These are phyloP conservation scores for Ptychodera flava DNA, from an alignment of 35 echinoderm and acorn worm species.

Conservation along the genomic window DNA sequence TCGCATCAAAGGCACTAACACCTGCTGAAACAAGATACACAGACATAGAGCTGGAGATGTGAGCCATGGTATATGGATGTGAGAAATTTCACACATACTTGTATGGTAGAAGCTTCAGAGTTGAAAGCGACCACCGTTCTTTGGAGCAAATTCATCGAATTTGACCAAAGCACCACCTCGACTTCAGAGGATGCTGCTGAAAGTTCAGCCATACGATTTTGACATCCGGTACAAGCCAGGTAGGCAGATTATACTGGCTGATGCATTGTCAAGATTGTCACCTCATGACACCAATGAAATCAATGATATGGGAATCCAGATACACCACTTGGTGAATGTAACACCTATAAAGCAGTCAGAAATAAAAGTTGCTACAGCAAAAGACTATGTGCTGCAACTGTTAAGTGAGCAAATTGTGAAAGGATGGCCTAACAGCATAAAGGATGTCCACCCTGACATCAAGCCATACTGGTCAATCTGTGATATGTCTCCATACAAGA, in stretches of 20 bases:
- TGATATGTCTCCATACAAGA: constrained; percentile 44
- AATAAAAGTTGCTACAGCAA: constrained; percentile 22
- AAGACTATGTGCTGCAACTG: constrained; percentile 11
- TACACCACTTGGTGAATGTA: constrained; percentile 39
- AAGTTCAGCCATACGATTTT: constrained; percentile 35
- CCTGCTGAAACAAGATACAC: constrained; percentile 45
- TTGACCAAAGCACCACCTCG: constrained; percentile 60
- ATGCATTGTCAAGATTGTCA: constrained; percentile 45
- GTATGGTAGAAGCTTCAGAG: constrained; percentile 40
- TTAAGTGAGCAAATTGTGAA: constrained; percentile 17
- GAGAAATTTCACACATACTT: constrained; percentile 55
- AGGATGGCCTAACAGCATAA: constrained; percentile 30
- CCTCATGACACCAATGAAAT: constrained; percentile 15
- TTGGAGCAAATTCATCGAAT: constrained; percentile 23
- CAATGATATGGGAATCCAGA: neutral
- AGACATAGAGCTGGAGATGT: constrained; percentile 53
- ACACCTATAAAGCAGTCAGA: constrained; percentile 18
- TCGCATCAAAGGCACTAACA: too few species aligned
- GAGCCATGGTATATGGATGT: constrained; percentile 43
- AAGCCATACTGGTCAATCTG: constrained; percentile 31
- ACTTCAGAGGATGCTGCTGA: constrained; percentile 40
- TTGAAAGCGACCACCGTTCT: constrained; percentile 31
- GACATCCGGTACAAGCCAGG: constrained; percentile 36
- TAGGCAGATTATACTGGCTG: constrained; percentile 27
- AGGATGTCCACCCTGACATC: constrained; percentile 18